Conservation (phyloP, 2,888 invertebrate species). For the Gymnocheta viridis region DNA sequence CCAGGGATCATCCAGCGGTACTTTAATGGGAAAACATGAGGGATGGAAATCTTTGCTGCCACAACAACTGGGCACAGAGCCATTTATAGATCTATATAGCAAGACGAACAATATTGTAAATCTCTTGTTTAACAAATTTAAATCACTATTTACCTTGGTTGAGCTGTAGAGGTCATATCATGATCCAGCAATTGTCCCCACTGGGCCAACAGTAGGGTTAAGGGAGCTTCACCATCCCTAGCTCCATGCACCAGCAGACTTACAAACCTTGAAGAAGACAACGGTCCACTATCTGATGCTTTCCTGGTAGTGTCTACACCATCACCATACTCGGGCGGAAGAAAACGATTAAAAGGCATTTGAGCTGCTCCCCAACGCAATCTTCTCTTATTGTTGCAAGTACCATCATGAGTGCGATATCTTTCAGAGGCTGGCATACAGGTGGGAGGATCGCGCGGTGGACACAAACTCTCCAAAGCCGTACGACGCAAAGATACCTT, state of each 20-base stretch:
- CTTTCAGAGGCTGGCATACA: conserved; percentile 88
- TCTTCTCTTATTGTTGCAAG: conserved; percentile 91
- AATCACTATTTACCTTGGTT: conserved; percentile 83
- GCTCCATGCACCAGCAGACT: conserved; percentile 87
- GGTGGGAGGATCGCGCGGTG: conserved; percentile 85
- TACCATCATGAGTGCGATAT: conserved; percentile 93
- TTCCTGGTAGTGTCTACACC: conserved; percentile 83
- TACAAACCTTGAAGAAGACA: conserved; percentile 90
- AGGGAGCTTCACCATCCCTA: conserved; percentile 85
- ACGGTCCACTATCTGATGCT: conserved; percentile 84
- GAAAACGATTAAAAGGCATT: conserved; percentile 91
- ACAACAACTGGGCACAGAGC: conserved; percentile 90
- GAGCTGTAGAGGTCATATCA: conserved; percentile 91
- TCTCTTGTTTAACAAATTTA: not conserved
- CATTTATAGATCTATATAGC: conserved; percentile 85
- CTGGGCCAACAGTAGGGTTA: conserved; percentile 93
- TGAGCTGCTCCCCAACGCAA: conserved; percentile 92
- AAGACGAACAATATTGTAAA: conserved; percentile 3
- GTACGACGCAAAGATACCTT: conserved; percentile 81
- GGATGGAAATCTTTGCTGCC: conserved; percentile 86
- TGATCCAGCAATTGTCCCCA: conserved; percentile 97
- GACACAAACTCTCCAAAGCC: conserved; percentile 84
- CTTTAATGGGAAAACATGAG: conserved; percentile 91
- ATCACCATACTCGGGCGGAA: conserved; percentile 92
- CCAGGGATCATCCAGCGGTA: conserved; percentile 88